Percentiles rank a stretch among this genome's conserved stretches.
Conservation (phyloP, 2,797 vertebrate species). For the Caiman crocodilus region DNA sequence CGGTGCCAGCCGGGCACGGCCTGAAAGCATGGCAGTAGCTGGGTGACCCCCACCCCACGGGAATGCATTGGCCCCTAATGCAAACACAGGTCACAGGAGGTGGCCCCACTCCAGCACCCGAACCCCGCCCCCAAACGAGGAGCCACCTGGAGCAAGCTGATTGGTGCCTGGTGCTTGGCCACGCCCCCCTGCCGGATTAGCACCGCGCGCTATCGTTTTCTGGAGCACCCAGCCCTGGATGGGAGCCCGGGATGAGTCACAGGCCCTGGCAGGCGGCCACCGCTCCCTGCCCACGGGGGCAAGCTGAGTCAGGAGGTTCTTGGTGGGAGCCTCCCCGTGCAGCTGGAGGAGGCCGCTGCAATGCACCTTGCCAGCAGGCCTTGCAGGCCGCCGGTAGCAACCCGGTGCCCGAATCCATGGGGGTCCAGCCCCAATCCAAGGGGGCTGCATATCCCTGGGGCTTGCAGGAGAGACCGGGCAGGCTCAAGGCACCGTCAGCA, state of each 20-base stretch:
- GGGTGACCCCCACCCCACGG: background rate
- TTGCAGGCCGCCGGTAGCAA: background rate
- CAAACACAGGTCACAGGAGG: background rate
- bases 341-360: background rate
- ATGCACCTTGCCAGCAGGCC: background rate
- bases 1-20: too few species aligned
- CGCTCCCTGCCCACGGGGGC: background rate
- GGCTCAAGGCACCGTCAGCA: too few species aligned
- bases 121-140: too few species aligned
- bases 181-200: background rate
- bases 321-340: background rate
- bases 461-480: too few species aligned
- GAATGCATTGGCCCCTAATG: background rate
- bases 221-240: background rate
- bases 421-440: background rate
- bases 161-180: background rate
- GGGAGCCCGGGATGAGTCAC: background rate
- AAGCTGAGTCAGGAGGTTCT: background rate
- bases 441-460: background rate
- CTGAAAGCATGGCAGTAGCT: background rate
- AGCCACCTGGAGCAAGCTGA: background rate
- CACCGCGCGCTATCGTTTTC: background rate
- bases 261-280: background rate
- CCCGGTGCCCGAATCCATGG: fast-evolving
- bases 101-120: background rate